Evolutionary conservation across 2,888 invertebrate species (phyloP), one percentile per base, ranked within the genome.

Genomic region (Erpobdella octoculata): DNA sequence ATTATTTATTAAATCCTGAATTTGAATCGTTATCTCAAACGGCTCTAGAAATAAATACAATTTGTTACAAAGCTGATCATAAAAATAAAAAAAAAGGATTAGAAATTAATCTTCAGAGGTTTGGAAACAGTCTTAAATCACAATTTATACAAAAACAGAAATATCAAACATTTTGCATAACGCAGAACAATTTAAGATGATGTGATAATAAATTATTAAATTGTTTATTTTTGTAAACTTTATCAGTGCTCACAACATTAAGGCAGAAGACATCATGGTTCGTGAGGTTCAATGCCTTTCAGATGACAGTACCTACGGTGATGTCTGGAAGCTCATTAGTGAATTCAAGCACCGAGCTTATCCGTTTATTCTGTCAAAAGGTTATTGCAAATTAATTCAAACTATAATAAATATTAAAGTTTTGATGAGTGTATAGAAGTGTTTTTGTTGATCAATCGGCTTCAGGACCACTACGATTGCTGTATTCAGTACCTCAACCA

Each of bases 261-360:
- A 36, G 28, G 71, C 71, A 35, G 71, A 65, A 53, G 67, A 71
- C 37, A 58, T 71, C n/a, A 71, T 71, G 71, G 71, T 66, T n/a
- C 36, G 58, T 15, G 59, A 67, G 37, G 35, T 71, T 35, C 67
- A 66, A 28, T 71, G 71, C 41, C 37, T 71, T 15, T 35, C 71
- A 12, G 28, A 41, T 15, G 59, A 67, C 21, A n/a, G 28, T 5
- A 67, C 69, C n/a, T 58, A 33, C 33, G 58, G 58, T 3, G 69
- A 69, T 8, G 37, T 69, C 2, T 69, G 58, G 53, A 58, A 33
- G 58, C 35, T 21, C 58, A 58, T 69, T 28, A 69, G 53, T 35
- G 28, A 15, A 35, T 35, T 1, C 58, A 69, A 58, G 25, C 46
- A 58, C 58, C 28, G 69, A n/a, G 53, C 69, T 15, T 69, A 69